Percentiles rank a stretch among this genome's conserved stretches.
Evolutionary conservation across 1,140 invertebrate species (phyloP).

Genomic region (Leptopilina clavipes): DNA sequence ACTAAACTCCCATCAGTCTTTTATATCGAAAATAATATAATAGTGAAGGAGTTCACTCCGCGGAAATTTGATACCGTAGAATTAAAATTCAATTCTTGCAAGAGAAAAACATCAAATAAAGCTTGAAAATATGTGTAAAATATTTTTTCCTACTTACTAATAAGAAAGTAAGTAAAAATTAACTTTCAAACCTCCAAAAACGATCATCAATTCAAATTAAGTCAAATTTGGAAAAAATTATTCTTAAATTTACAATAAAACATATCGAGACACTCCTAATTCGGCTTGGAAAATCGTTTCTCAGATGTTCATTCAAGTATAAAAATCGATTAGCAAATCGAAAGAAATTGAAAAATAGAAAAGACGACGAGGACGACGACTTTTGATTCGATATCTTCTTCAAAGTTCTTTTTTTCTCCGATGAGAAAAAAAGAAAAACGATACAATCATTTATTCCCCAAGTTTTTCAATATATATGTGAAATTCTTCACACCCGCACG

Average conservation of each 20-base stretch:
- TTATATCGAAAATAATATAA: conserved; percentile 5
- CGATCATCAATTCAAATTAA: too few relatives aligned
- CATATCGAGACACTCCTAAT: not conserved
- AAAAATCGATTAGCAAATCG: not conserved
- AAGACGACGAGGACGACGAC: not conserved
- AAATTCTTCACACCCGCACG: conserved; percentile 31
- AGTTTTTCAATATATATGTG: not conserved
- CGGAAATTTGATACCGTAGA: not conserved
- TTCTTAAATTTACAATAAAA: not conserved
- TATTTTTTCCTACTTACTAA: too few relatives aligned
- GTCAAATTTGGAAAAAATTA: not conserved
- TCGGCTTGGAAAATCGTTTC: not conserved
- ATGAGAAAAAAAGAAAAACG: not conserved
- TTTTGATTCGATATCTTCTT: conserved; percentile 9
- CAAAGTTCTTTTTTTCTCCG: not conserved
- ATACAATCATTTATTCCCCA: conserved; percentile 27
- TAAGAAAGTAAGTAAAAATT: too few relatives aligned
- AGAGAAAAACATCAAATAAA: too few relatives aligned
- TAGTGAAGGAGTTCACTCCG: not conserved
- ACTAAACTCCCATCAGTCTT: not conserved
- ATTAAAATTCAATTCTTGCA: not conserved
- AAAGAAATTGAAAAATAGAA: conserved; percentile 7
- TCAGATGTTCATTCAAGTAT: not conserved
- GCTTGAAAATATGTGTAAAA: too few relatives aligned
- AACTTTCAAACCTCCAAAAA: too few relatives aligned